A percentile compares a stretch with the other conserved stretches of the same genome.
Evolutionary conservation across 1,140 invertebrate species (phyloP).

Genomic region (Venturia canescens): DNA sequence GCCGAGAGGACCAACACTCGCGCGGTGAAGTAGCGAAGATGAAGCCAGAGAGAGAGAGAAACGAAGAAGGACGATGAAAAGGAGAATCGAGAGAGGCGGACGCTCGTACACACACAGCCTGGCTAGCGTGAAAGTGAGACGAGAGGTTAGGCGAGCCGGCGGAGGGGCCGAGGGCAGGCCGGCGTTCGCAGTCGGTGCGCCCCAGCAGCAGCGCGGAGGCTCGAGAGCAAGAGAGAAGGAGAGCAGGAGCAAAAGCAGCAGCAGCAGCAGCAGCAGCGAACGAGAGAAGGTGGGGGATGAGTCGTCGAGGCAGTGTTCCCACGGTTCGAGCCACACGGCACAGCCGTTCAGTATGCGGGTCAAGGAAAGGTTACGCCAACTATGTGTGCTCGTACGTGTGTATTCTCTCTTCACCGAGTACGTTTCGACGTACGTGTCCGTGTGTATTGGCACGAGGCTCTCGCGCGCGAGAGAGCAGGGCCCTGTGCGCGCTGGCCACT

Average conservation of each 20-base stretch:
- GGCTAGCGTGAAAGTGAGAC: conserved; percentile 51
- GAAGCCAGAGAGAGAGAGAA: background rate
- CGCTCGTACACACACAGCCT: conserved; percentile 30
- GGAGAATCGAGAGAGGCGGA: conserved; percentile 29
- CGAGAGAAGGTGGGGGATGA: conserved; percentile 67
- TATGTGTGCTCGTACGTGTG: conserved; percentile 40
- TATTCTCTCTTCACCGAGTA: background rate
- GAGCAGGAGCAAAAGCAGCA: conserved; percentile 61
- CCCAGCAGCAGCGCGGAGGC: background rate
- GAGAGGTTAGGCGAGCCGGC: conserved; percentile 53
- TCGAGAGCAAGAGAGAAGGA: conserved; percentile 53
- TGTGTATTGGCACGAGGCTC: conserved; percentile 51
- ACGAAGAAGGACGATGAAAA: conserved; percentile 1
- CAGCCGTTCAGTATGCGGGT: conserved; percentile 78
- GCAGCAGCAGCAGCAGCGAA: conserved; percentile 2
- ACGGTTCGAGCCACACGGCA: conserved; percentile 77
- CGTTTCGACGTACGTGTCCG: conserved; percentile 47
- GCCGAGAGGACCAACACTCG: conserved; percentile 41
- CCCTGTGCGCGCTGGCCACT: conserved; percentile 64
- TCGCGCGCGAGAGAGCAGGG: conserved; percentile 41
- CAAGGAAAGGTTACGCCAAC: conserved; percentile 77
- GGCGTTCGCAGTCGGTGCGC: conserved; percentile 26
- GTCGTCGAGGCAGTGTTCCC: conserved; percentile 76
- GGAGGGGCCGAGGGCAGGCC: conserved; percentile 33
- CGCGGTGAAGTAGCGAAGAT: conserved; percentile 43